Percentiles rank a stretch among this genome's conserved stretches.
phyloP scores from a whole-genome alignment of 2,113 vertebrate genomes.

The Grantiella picta region DNA sequence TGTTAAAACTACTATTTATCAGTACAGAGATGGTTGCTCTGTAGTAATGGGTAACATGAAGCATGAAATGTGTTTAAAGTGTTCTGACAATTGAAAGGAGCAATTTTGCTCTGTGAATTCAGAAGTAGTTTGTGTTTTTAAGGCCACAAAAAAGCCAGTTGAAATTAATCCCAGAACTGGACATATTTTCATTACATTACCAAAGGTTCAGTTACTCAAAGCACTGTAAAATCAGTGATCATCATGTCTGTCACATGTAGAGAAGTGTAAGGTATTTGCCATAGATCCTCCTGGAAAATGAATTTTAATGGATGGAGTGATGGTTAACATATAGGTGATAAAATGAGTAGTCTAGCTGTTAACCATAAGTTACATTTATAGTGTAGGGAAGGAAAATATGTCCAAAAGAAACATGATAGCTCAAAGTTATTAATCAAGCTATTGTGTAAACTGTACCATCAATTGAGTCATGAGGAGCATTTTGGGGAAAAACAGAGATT shows the following conservation, averaged over 20 bases:
- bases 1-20: constrained; percentile 16
- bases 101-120: not conserved
- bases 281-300: not conserved
- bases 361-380: not conserved
- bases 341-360: not conserved
- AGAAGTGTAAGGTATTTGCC: not conserved
- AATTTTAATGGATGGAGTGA: not conserved
- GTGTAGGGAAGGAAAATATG: not conserved
- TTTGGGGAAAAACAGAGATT: not conserved
- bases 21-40: not conserved
- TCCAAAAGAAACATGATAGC: not conserved
- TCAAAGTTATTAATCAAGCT: not conserved
- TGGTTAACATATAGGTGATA: not conserved
- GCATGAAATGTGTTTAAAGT: constrained; percentile 35
- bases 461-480: rapidly evolving
- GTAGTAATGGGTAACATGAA: not conserved
- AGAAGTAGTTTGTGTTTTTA: not conserved
- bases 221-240: not conserved
- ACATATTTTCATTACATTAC: not conserved
- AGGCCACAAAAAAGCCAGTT: not conserved
- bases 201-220: not conserved
- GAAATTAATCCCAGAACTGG: not conserved
- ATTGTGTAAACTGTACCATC: not conserved
- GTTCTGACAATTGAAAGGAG: constrained; percentile 15
- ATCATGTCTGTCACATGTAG: not conserved